Evolutionary conservation across 2,797 vertebrate species (phyloP), one percentile per base, ranked within the genome.

Genomic region (Sebastes minor): DNA sequence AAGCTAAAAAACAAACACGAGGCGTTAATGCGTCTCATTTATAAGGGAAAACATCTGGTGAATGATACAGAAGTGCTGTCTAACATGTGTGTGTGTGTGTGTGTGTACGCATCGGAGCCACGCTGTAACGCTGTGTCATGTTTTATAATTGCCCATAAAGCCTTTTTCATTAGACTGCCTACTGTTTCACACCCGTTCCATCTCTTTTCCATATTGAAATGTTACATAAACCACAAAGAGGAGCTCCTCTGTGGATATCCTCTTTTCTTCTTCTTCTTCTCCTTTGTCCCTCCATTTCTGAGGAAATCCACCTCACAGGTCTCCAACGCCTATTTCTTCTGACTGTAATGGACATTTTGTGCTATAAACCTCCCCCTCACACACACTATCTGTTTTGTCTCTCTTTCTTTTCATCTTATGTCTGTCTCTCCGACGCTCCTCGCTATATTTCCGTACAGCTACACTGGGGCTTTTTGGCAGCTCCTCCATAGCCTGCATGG

Each of bases 21-120:
- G 23, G 72, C 1, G 49, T 61, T 85, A 81, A 82, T 88, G 78
- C 46, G 81, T 73, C 60, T 90, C 80, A 81, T 84, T 90, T 84
- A 76, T 66, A 62, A 46, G 16, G 57, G 16, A 12, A 69, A 85
- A 75, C 90, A 89, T 73, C 83, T 78, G 82, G 75, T 83, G 74
- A 87, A 75, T 88, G 65, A 88, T 91, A 88, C 57, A 84, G 35
- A 68, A 33, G 38, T n/a, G 68, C n/a, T 32, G 14, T 62, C 38
- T 65, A 33, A 82, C 13, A 10, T n/a, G 20, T 46, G 42, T 49
- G 46, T 46, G 42, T 46, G 14, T 10, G 8, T 27, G 20, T n/a
- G 8, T 27, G 20, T n/a, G 11, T 25, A n/a, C 12, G 10, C 62
- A 28, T 53, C 6, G 8, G 62, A 75, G 71, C 74, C 46, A 11